Base-by-base conservation (phyloP, 2,113 vertebrate genomes). In the Tyrannus savana region DNA sequence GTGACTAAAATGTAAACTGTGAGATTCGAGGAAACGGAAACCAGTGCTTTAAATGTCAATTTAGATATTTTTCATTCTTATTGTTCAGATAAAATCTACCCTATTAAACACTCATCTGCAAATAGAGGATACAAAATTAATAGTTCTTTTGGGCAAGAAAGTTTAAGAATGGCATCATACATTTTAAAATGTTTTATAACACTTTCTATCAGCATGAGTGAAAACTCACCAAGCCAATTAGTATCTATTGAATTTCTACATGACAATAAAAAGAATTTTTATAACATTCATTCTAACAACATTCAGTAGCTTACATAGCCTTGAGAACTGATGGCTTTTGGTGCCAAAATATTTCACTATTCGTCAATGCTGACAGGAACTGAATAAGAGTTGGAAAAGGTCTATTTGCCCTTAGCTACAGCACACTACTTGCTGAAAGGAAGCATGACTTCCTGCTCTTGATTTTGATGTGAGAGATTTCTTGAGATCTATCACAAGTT, bases 301-400 rank as follows among this genome's bases (percentile, higher is more conserved):
- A 80, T 46, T 92, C 16, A 79, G 35, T 55, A 88, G 78, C 13
- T 49, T 71, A 28, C 6, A 49, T 13, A 81, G 37, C 24, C 63
- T 93, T 92, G 58, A 91, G 68, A 89, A 96, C 2, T 71, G 77
- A 80, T 63, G 27, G 37, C 42, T 84, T 80, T 74, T 49, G 50
- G 72, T 83, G 62, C 35, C 80, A 91, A 88, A 95, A 69, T 83
- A 80, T 41, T 89, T 93, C 50, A 87, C 81, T 83, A 84, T 28
- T 59, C 79, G 73, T 67, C 74, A 91, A 15, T 2, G 6, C 19
- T 83, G 60, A 92, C 8, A 76, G 83, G 79, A 89, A 93, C 42
- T 46, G n/a, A 83, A 2, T 72, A 77, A 69, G 67, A 94, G 44
- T 11, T 9, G 0, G 78, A 78, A 91, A 84, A 94, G 19, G 16